phyloP scores from a whole-genome alignment of 2,797 vertebrate species.

The Gila robusta region DNA sequence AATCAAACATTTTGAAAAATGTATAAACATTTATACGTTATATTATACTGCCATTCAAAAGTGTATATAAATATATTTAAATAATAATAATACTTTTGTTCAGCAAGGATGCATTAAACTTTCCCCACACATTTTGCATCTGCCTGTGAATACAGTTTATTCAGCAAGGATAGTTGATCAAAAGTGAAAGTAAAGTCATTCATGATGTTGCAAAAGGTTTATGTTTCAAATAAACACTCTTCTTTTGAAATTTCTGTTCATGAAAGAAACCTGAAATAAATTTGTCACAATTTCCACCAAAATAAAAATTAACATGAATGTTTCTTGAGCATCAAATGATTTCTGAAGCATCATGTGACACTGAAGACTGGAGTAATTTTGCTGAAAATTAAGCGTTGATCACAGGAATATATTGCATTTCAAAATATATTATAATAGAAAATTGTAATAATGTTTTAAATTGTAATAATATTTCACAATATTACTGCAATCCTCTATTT shows the following conservation, averaged over 20 bases:
- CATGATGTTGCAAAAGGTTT: background rate
- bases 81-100: no score
- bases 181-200: background rate
- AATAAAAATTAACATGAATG: background rate
- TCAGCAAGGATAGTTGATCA: background rate
- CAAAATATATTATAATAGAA: background rate
- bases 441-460: background rate
- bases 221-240: background rate
- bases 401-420: background rate
- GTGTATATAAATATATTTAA: no score
- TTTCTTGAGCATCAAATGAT: background rate
- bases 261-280: background rate
- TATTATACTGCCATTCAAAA: no score
- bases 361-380: background rate
- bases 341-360: background rate
- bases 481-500: background rate
- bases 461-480: background rate
- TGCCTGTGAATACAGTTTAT: background rate
- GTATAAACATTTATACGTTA: no score
- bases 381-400: background rate
- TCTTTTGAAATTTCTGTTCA: background rate
- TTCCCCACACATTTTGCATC: no score
- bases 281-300: background rate
- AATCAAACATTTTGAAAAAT: background rate
- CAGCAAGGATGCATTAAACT: no score